Conservation (phyloP, 2,888 invertebrate species). For the Campoletis raptor region DNA sequence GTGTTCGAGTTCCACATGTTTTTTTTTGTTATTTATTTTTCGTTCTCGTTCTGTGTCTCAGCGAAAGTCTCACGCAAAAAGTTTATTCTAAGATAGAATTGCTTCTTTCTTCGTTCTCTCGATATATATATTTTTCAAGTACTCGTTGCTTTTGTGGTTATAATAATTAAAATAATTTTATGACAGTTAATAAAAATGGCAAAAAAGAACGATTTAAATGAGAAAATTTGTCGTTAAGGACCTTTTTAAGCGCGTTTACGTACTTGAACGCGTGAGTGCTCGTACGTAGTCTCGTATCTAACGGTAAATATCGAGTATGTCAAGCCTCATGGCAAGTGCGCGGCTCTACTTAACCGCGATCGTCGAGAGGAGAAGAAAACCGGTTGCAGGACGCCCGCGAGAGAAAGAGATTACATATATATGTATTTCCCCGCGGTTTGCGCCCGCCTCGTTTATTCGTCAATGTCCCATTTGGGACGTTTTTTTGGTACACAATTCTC, state of each 20-base stretch:
- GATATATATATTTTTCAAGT: not conserved
- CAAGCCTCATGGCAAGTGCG: slow-evolving; percentile 70
- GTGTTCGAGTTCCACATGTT: slow-evolving; percentile 55
- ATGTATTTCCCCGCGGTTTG: not conserved
- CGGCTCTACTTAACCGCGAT: slow-evolving; percentile 77
- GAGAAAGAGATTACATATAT: slow-evolving; percentile 26
- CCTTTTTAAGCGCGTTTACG: slow-evolving; percentile 16
- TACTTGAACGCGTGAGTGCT: slow-evolving; percentile 46
- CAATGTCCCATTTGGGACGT: not conserved
- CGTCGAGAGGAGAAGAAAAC: slow-evolving; percentile 73
- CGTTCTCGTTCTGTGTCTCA: slow-evolving; percentile 21
- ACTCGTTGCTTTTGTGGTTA: slow-evolving; percentile 15
- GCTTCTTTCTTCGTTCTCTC: not conserved
- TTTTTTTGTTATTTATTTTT: not conserved
- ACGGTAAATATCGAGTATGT: slow-evolving; percentile 76
- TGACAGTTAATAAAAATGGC: not conserved
- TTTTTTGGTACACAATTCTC: slow-evolving; percentile 21
- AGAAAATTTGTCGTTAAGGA: not conserved
- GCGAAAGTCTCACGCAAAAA: slow-evolving; percentile 62
- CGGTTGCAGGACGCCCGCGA: slow-evolving; percentile 75
- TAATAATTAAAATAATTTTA: slow-evolving; percentile 33
- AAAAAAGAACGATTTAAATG: not conserved
- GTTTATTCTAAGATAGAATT: not conserved
- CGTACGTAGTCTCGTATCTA: slow-evolving; percentile 67
- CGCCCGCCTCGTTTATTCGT: slow-evolving; percentile 7